These are phyloP conservation scores for Choristoneura rosaceana DNA, from an alignment of 2,888 invertebrate genomes.

Conservation along the genomic window DNA sequence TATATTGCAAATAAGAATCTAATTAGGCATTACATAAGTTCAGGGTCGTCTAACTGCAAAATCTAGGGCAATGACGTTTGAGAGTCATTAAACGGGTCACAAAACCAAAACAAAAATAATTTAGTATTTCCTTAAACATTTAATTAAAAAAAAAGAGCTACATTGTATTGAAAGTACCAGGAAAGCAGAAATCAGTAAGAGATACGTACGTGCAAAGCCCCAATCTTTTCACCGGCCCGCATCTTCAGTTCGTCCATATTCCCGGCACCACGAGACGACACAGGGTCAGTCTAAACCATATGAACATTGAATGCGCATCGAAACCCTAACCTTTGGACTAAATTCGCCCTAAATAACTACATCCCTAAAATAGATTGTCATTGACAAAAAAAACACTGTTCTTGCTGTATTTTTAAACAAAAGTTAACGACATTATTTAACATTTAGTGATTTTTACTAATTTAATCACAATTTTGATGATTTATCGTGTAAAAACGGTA, in stretches of 20 bases:
- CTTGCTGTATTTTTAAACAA: not conserved
- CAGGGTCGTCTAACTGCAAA: slow-evolving; percentile 55
- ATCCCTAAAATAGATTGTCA: slow-evolving; percentile 75
- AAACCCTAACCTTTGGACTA: slow-evolving; percentile 82
- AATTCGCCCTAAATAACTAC: slow-evolving; percentile 73
- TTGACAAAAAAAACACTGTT: slow-evolving; percentile 18
- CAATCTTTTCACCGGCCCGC: slow-evolving; percentile 79
- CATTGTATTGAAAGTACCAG: slow-evolving; percentile 59
- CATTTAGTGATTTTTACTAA: not conserved
- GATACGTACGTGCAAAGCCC: slow-evolving; percentile 78
- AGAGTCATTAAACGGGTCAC: slow-evolving; percentile 44
- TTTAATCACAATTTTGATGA: slow-evolving; percentile 12
- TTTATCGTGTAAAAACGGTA: slow-evolving; percentile 32
- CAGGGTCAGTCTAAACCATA: slow-evolving; percentile 62
- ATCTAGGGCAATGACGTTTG: slow-evolving; percentile 60
- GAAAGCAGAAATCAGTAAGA: slow-evolving; percentile 53
- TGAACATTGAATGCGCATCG: slow-evolving; percentile 67
- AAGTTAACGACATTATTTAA: not conserved
- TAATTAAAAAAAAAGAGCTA: slow-evolving; percentile 23
- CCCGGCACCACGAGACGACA: slow-evolving; percentile 57
- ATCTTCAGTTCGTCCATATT: slow-evolving; percentile 80
- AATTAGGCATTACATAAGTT: slow-evolving; percentile 66
- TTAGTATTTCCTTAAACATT: not conserved
- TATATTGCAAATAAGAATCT: slow-evolving; percentile 21
- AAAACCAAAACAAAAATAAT: not conserved